A percentile compares a stretch with the other conserved stretches of the same genome.
phyloP scores from a whole-genome alignment of 2,888 invertebrate genomes.

The Drosophila phalerata region DNA sequence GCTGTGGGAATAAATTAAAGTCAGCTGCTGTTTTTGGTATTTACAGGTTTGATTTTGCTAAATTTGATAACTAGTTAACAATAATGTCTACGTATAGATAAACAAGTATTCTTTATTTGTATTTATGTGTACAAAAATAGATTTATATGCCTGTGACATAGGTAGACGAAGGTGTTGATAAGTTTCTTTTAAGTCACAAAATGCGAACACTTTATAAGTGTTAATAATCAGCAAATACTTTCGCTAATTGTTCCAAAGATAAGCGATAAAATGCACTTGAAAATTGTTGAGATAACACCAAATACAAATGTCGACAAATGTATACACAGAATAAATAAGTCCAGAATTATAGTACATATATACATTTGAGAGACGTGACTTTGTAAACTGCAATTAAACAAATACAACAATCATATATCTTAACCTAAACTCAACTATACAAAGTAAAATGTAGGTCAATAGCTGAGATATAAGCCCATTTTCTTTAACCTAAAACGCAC shows the following conservation, averaged over 20 bases:
- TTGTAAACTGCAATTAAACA: not conserved
- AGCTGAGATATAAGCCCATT: not conserved
- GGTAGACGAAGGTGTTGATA: conserved; percentile 31
- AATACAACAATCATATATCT: conserved; percentile 2
- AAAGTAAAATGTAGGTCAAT: too few species aligned
- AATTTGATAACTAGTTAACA: conserved; percentile 53
- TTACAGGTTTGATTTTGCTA: conserved; percentile 25
- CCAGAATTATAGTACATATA: not conserved
- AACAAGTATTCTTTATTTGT: conserved; percentile 13
- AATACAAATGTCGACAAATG: not conserved
- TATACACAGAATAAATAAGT: not conserved
- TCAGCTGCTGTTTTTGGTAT: conserved; percentile 27
- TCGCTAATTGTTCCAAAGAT: conserved; percentile 53
- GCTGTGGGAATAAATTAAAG: conserved; percentile 47
- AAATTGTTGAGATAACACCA: conserved; percentile 41
- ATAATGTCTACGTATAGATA: conserved; percentile 16
- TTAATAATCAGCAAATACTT: conserved; percentile 59
- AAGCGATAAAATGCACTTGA: conserved; percentile 47
- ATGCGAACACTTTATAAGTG: conserved; percentile 33
- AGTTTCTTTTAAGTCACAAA: conserved; percentile 33
- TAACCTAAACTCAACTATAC: too few species aligned
- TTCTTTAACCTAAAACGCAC: not conserved
- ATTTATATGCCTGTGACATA: conserved; percentile 25
- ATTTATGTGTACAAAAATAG: conserved; percentile 45
- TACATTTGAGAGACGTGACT: not conserved